Evolutionary conservation across 2,797 vertebrate genomes (phyloP).

Genomic region (Vipera latastei): DNA sequence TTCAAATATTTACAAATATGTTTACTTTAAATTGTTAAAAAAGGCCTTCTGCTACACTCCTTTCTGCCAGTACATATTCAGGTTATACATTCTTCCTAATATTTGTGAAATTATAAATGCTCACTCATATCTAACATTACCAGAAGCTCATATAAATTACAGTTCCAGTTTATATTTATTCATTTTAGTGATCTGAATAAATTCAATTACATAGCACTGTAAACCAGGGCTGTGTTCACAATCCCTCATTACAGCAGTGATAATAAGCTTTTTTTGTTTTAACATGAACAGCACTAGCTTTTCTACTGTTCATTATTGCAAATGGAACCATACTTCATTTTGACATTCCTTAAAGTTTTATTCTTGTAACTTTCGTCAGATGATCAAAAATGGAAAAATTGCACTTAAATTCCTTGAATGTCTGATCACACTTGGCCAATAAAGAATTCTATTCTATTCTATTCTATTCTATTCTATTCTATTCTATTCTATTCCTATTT

Average conservation of each 20-base stretch:
- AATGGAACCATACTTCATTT: not conserved
- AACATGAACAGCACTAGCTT: not conserved
- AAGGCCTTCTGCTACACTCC: no score
- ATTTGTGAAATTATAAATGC: not conserved
- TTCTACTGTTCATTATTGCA: not conserved
- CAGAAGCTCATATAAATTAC: not conserved
- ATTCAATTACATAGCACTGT: not conserved
- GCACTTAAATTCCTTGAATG: not conserved
- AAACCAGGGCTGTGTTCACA: not conserved
- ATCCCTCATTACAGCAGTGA: not conserved
- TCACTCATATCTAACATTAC: not conserved
- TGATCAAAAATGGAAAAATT: not conserved
- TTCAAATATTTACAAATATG: not conserved
- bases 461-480: no score
- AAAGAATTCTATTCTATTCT: no score
- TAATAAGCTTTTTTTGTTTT: not conserved
- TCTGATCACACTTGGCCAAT: no score
- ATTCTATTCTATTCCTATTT: no score
- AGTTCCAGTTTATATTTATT: not conserved
- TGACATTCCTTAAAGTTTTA: not conserved
- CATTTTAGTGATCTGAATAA: not conserved
- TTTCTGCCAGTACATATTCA: not conserved
- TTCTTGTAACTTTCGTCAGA: not conserved
- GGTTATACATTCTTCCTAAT: not conserved
- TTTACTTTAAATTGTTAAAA: not conserved